A percentile compares a stretch with the other conserved stretches of the same genome.
Conservation (phyloP, 1,140 invertebrate species). For the Ostrea denselamellosa region DNA sequence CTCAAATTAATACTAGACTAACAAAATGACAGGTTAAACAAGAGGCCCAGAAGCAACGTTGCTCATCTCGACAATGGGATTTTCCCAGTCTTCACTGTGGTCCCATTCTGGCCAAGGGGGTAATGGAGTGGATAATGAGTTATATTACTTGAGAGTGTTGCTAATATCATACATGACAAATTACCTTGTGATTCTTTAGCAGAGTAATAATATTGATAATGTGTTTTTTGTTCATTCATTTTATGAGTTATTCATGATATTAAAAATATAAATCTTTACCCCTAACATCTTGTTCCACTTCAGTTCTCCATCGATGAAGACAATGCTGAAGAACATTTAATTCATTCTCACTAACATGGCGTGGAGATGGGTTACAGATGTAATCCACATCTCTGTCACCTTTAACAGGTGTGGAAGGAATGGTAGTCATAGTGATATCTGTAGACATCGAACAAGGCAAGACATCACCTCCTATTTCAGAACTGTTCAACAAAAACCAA, state of each 20-base stretch:
- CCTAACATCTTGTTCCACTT: conserved; percentile 78
- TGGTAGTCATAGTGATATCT: conserved; percentile 62
- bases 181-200: too few species aligned
- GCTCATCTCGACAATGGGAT: too few species aligned
- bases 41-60: too few species aligned
- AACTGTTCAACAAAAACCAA: background rate
- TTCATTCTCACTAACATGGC: conserved; percentile 73
- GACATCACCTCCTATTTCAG: background rate
- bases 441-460: conserved; percentile 15
- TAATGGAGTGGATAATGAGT: too few species aligned
- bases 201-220: background rate
- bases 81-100: too few species aligned
- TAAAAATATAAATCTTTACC: conserved; percentile 60
- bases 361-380: conserved; percentile 66
- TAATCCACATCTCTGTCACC: conserved; percentile 36
- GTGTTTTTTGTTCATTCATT: too few species aligned
- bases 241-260: background rate
- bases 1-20: too few species aligned
- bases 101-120: too few species aligned
- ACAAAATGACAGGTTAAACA: too few species aligned
- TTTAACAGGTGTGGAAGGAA: conserved; percentile 50
- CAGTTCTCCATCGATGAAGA: conserved; percentile 78
- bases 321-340: conserved; percentile 77
- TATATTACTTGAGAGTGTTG: too few species aligned
- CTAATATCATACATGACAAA: too few species aligned